Conservation (phyloP, 2,888 invertebrate genomes). For the Aethes cnicana region DNA sequence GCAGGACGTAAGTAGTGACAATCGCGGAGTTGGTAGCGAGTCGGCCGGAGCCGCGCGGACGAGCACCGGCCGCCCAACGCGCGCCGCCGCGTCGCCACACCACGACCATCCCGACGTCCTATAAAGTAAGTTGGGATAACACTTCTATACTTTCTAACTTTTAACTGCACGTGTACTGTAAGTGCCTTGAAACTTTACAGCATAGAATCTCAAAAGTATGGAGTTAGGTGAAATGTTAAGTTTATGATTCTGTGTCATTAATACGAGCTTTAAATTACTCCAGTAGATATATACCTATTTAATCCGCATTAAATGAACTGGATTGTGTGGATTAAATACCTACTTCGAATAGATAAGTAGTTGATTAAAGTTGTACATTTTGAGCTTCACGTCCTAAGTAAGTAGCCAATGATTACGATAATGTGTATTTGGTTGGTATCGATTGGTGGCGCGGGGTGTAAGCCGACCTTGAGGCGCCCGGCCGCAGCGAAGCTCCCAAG, state of each 20-base stretch:
- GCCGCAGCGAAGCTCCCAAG: slow-evolving; percentile 51
- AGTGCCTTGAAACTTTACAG: no score
- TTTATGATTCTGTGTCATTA: no score
- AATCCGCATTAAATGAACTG: no score
- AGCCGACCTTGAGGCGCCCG: slow-evolving; percentile 55
- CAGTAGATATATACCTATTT: no score
- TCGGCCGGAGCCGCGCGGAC: slow-evolving; percentile 10
- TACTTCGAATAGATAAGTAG: no score
- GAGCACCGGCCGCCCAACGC: slow-evolving; percentile 6
- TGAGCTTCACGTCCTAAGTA: neutral
- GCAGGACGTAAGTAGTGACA: slow-evolving; percentile 40
- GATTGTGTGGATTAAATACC: no score
- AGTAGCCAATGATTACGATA: neutral
- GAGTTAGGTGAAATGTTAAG: no score
- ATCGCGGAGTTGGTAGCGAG: slow-evolving; percentile 36
- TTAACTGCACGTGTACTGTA: no score
- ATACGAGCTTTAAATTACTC: no score
- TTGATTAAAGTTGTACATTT: neutral
- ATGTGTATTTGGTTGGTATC: slow-evolving; percentile 45
- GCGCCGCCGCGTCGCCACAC: neutral
- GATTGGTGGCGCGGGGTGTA: slow-evolving; percentile 46
- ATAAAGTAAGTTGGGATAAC: slow-evolving; percentile 17
- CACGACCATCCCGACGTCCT: slow-evolving; percentile 6
- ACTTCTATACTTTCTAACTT: neutral
- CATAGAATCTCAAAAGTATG: no score